phyloP scores from a whole-genome alignment of 2,888 invertebrate species.

The Cataglyphis rosenhaueri region DNA sequence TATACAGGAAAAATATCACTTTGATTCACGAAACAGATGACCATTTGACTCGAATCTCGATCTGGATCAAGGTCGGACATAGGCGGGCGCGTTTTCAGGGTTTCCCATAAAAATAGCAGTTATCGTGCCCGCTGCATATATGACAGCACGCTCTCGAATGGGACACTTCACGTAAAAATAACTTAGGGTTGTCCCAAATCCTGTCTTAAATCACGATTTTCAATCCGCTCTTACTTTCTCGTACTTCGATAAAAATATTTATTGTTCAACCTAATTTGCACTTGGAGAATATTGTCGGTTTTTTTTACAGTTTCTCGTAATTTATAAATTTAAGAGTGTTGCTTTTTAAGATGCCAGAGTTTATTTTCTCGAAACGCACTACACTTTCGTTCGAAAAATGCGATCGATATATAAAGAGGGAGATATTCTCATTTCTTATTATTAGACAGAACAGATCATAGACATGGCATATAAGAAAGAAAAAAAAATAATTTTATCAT shows the following conservation, averaged over 20 bases:
- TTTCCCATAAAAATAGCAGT: constrained; percentile 77
- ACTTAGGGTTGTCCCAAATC: constrained; percentile 31
- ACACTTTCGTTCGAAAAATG: not conserved
- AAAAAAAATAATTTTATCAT: not conserved
- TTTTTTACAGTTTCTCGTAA: not conserved
- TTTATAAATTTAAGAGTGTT: not conserved
- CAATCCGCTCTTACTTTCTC: not conserved
- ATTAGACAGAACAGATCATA: not conserved
- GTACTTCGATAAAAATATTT: constrained; percentile 27
- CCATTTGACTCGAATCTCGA: constrained; percentile 24
- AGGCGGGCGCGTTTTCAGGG: constrained; percentile 40
- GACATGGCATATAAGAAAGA: not conserved
- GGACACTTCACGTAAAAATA: constrained; percentile 63
- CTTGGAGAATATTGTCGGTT: not conserved
- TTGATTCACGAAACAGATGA: constrained; percentile 1
- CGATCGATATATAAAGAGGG: not conserved
- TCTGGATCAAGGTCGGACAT: constrained; percentile 56
- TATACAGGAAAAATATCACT: constrained; percentile 7
- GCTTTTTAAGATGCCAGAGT: not conserved
- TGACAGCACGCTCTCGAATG: constrained; percentile 57
- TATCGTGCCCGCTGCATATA: constrained; percentile 61
- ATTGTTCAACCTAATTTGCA: not conserved
- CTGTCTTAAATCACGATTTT: constrained; percentile 25
- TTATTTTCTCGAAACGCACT: constrained; percentile 2
- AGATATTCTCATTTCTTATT: not conserved